Percentiles rank a stretch among this genome's conserved stretches.
Conservation (phyloP, 1,140 invertebrate species). For the Goniozus legneri region DNA sequence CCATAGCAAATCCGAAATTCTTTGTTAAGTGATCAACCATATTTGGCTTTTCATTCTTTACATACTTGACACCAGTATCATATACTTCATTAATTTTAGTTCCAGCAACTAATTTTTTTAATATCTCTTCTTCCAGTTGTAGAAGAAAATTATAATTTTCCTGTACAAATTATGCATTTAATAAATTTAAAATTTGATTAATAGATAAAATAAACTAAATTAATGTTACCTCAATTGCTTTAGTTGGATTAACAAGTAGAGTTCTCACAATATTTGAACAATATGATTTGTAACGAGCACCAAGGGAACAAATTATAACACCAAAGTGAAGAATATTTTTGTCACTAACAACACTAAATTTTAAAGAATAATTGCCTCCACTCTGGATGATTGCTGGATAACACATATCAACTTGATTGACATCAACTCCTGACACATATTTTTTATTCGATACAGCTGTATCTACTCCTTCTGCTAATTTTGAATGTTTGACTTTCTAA, state of each 20-base stretch:
- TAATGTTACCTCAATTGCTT: constrained; percentile 62
- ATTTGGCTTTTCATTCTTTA: constrained; percentile 84
- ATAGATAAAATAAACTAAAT: background rate
- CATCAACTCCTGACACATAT: constrained; percentile 86
- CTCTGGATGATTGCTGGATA: constrained; percentile 99
- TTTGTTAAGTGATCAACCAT: constrained; percentile 92
- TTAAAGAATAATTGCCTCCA: constrained; percentile 94
- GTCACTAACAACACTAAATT: constrained; percentile 93
- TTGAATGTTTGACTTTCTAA: constrained; percentile 91
- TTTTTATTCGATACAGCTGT: constrained; percentile 89
- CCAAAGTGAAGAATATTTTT: constrained; percentile 95
- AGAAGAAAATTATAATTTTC: constrained; percentile 93
- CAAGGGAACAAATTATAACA: constrained; percentile 92
- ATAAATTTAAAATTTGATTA: constrained; percentile 10
- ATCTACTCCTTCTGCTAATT: constrained; percentile 93
- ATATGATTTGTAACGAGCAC: constrained; percentile 94
- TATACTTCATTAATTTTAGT: constrained; percentile 87
- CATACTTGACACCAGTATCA: constrained; percentile 74
- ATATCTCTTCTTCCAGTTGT: constrained; percentile 86
- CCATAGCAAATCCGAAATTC: constrained; percentile 93
- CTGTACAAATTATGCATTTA: constrained; percentile 50
- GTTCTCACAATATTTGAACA: constrained; percentile 98
- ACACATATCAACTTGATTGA: constrained; percentile 89
- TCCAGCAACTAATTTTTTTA: constrained; percentile 81
- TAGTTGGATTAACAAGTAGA: constrained; percentile 92